Base-by-base conservation (phyloP, 2,888 invertebrate genomes). In the Lampropteryx suffumata region DNA sequence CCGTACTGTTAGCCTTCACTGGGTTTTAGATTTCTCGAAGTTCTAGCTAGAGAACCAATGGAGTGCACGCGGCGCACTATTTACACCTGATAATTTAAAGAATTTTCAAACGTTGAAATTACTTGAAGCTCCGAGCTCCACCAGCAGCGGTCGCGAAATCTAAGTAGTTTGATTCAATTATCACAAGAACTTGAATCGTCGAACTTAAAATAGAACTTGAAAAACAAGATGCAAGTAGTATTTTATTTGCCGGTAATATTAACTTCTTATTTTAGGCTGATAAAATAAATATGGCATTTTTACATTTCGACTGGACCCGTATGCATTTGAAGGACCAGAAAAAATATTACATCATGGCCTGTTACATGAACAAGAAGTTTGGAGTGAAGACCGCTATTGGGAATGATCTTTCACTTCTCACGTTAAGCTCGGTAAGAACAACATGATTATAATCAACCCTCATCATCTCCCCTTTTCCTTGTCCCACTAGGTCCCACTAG, bases 291-390 rank as follows among this genome's bases (percentile, higher is more conserved):
- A 57, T 41, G 33, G 79, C 79, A 0, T 46, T 86, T 0, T 10
- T 80, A 1, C 57, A 81, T 7, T 85, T 79, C 9, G 82, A 86
- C 34, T 87, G 86, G 85, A 57, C 51, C 0, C 70, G 54, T 37
- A 55, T 87, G 59, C 52, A 56, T 0, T 0, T 60, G 0, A 69
- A 64, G 32, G 79, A 83, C 27, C 72, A 60, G 48, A 83, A 69
- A 49, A 69, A 59, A 13, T 87, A 85, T 43, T 65, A 64, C 1
- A 72, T 82, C 1, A 77, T 85, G 0, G 35, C 73, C 0, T 61
- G 63, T 0, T 83, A 73, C 28, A 74, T 79, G 67, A 72, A 72
- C 21, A 80, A 78, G 36, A 69, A 78, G 0, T 68, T 79, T 28
- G 65, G 74, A 0, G 59, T 87, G 0, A 72, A 64, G 47, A 80